These are phyloP conservation scores for Tridacna crocea DNA, from an alignment of 2,888 invertebrate genomes.

Conservation along the genomic window DNA sequence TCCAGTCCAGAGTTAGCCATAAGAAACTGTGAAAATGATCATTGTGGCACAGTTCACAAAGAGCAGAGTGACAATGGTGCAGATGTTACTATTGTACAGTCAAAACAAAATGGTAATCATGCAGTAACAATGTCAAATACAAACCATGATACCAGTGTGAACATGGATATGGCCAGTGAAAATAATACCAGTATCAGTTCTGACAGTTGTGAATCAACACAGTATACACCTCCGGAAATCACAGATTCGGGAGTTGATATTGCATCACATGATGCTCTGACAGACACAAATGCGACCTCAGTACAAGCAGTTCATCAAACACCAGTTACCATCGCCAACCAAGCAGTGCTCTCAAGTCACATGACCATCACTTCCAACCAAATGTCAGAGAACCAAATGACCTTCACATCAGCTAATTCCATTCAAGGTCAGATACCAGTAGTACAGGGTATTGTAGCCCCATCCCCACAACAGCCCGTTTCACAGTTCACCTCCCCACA, in stretches of 20 bases:
- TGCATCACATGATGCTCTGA: not conserved
- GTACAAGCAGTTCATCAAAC: constrained; percentile 8
- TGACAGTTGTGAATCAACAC: constrained; percentile 19
- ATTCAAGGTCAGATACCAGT: constrained; percentile 37
- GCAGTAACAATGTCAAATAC: not conserved
- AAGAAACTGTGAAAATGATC: constrained; percentile 1
- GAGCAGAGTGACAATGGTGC: constrained; percentile 14
- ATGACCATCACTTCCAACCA: constrained; percentile 33
- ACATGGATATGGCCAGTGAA: constrained; percentile 16
- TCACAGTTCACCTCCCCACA: constrained; percentile 10
- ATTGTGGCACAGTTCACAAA: not conserved
- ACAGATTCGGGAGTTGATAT: not conserved
- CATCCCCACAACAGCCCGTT: constrained; percentile 21
- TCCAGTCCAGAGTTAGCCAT: not conserved
- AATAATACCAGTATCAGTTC: constrained; percentile 11
- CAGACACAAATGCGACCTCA: not conserved
- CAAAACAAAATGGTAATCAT: constrained; percentile 22
- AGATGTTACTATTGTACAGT: not conserved
- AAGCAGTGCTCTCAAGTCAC: constrained; percentile 32
- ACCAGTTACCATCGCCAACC: constrained; percentile 18
- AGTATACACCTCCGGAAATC: not conserved
- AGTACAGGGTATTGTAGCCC: constrained; percentile 29
- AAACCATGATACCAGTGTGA: constrained; percentile 4
- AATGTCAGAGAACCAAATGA: constrained; percentile 51
- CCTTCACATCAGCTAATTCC: constrained; percentile 37